Evolutionary conservation across 2,888 invertebrate species (phyloP), one percentile per base, ranked within the genome.

Genomic region (Cheilosia impressa): DNA sequence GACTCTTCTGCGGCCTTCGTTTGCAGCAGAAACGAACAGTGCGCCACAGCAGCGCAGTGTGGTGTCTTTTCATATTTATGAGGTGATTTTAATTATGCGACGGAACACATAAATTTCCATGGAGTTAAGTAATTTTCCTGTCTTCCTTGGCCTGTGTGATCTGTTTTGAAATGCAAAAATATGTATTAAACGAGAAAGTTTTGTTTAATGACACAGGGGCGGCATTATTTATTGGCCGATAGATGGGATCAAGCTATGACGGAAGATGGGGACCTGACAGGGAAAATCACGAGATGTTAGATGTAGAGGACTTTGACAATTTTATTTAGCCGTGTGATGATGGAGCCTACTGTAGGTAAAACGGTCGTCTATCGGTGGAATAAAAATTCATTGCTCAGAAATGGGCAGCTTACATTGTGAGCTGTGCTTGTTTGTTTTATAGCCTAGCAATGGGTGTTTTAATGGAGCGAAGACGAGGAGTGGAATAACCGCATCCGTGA

Each of bases 71-170:
- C 52, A 81, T 85, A 81, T 85, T 85, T 85, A 85, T 85, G 81
- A 81, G 81, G 85, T 85, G 85, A 81, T 85, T 81, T 81, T 85
- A 85, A 85, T 85, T 85, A 85, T 85, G 81, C 81, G 81, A 81
- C 76, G 77, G 76, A 77, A 77, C 72, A 85, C 85, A 85, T 85
- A 81, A 85, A 85, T 85, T 85, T 81, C 47, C 68, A 76, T 68
- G 76, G 76, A 72, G 81, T 58, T 69, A 76, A 81, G 76, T 81
- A 81, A 85, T 85, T 85, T 85, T 81, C 76, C 72, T 38, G 72
- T 76, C 80, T 71, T 85, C 71, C 38, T 52, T 77, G 53, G 72
- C 38, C 73, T 41, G 66, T 71, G 55, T 80, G 65, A 65, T 71
- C 60, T 76, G 75, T 72, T 85, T 76, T 71, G 66, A 45, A 80